phyloP scores from a whole-genome alignment of 2,113 vertebrate genomes.

The Dicaeum eximium region DNA sequence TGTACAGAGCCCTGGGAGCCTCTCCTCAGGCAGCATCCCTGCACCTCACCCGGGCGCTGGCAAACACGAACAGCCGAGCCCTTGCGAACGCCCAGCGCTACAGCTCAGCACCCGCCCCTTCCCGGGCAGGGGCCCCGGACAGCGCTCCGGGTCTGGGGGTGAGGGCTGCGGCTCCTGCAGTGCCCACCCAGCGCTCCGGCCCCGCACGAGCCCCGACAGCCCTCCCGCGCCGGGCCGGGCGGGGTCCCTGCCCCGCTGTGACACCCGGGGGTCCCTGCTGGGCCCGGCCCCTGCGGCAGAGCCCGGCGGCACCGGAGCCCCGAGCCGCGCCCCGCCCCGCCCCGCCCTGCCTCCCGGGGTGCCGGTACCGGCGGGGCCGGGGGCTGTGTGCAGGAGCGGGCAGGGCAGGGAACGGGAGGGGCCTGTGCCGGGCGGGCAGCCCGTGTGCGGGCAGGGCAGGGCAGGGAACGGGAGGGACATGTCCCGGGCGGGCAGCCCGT shows the following conservation, averaged over 20 bases:
- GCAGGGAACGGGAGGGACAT: too few relatives aligned
- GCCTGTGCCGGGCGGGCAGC: too few relatives aligned
- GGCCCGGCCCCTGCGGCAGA: too few relatives aligned
- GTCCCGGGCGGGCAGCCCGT: too few relatives aligned
- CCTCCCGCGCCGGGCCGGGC: fast-evolving
- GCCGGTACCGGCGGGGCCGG: background rate
- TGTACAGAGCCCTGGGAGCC: background rate
- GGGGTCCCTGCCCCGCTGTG: fast-evolving
- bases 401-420: too few relatives aligned
- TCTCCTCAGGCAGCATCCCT: too few relatives aligned
- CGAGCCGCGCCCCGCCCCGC: too few relatives aligned
- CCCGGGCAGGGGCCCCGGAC: fast-evolving
- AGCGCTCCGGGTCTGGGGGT: fast-evolving
- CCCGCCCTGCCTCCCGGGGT: background rate
- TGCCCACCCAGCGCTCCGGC: fast-evolving
- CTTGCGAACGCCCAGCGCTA: fast-evolving
- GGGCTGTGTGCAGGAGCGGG: too few relatives aligned
- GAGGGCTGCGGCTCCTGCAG: background rate
- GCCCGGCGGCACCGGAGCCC: too few relatives aligned
- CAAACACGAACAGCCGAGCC: too few relatives aligned
- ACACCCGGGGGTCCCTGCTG: fast-evolving
- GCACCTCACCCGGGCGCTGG: fast-evolving
- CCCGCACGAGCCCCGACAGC: fast-evolving
- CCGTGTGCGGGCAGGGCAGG: too few relatives aligned
- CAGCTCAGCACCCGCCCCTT: background rate